Percentiles rank a stretch among this genome's conserved stretches.
Conservation (phyloP, 2,888 invertebrate species). For the Biston betularia region DNA sequence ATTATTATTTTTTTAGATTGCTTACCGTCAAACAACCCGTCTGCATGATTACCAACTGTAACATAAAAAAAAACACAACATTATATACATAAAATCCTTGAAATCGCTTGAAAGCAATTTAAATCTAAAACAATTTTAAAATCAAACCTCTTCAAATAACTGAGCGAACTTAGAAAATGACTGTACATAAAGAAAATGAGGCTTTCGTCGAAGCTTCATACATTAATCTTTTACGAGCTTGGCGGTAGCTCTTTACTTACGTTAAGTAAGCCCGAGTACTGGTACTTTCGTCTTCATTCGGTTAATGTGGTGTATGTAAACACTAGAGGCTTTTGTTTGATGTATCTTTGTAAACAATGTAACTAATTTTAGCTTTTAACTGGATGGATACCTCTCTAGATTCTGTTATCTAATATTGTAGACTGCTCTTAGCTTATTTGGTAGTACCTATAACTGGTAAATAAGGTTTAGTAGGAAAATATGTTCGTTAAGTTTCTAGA, state of each 20-base stretch:
- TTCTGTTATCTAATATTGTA: too few species aligned
- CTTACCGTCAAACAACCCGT: too few species aligned
- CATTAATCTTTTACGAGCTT: constrained; percentile 46
- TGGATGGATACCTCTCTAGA: background rate
- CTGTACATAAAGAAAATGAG: constrained; percentile 24
- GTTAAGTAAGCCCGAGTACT: constrained; percentile 38
- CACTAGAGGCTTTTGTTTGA: constrained; percentile 15
- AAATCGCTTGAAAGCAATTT: too few species aligned
- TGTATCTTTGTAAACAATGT: constrained; percentile 12
- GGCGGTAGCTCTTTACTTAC: constrained; percentile 33
- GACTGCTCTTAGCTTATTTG: too few species aligned
- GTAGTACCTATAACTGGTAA: too few species aligned
- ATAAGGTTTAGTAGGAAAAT: too few species aligned
- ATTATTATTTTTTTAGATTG: too few species aligned
- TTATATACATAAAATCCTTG: too few species aligned
- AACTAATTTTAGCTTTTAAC: constrained; percentile 14
- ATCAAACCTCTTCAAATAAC: background rate
- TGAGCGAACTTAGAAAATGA: constrained; percentile 12
- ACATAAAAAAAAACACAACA: too few species aligned
- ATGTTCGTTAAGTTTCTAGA: too few species aligned
- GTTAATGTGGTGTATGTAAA: constrained; percentile 13
- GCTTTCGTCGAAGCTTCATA: constrained; percentile 25
- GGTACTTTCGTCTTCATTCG: constrained; percentile 24
- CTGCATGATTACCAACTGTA: too few species aligned
- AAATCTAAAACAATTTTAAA: background rate